phyloP scores from a whole-genome alignment of 2,888 invertebrate species.

The Eristalinus aeneus region DNA sequence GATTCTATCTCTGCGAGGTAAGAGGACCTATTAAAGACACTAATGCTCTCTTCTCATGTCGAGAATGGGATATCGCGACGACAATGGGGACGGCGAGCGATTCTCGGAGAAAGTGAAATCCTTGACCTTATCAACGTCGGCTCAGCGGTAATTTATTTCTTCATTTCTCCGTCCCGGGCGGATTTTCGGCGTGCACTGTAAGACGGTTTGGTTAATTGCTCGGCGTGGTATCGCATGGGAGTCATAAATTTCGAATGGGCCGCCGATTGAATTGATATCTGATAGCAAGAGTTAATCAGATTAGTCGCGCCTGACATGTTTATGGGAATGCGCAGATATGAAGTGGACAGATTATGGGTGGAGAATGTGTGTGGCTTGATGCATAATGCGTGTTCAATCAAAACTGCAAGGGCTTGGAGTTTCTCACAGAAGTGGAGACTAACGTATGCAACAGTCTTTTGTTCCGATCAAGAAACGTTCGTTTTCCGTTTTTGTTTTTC shows the following conservation, averaged over 20 bases:
- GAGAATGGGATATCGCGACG: neutral
- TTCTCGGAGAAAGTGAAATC: conserved; percentile 48
- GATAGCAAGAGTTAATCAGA: neutral
- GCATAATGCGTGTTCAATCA: neutral
- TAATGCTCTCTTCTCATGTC: conserved; percentile 52
- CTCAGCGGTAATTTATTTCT: conserved; percentile 44
- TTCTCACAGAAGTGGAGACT: neutral
- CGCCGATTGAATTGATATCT: conserved; percentile 9
- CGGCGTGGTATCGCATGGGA: neutral
- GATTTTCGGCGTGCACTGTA: conserved; percentile 8
- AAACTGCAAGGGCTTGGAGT: neutral
- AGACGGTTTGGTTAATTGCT: conserved; percentile 10
- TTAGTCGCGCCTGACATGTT: conserved; percentile 15
- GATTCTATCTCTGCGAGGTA: conserved; percentile 3
- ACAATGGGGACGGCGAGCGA: conserved; percentile 1
- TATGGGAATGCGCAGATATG: conserved; percentile 1
- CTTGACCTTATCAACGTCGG: conserved; percentile 12
- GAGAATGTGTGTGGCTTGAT: conserved; percentile 3
- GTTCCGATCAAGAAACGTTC: no score
- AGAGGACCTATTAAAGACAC: conserved; percentile 47
- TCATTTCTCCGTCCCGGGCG: conserved; percentile 15
- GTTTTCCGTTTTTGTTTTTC: no score
- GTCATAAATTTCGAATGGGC: conserved; percentile 28
- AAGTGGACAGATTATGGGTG: conserved; percentile 5
- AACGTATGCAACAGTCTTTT: neutral